Conservation (phyloP, 2,888 invertebrate genomes). For the Ennomos quercinarius region DNA sequence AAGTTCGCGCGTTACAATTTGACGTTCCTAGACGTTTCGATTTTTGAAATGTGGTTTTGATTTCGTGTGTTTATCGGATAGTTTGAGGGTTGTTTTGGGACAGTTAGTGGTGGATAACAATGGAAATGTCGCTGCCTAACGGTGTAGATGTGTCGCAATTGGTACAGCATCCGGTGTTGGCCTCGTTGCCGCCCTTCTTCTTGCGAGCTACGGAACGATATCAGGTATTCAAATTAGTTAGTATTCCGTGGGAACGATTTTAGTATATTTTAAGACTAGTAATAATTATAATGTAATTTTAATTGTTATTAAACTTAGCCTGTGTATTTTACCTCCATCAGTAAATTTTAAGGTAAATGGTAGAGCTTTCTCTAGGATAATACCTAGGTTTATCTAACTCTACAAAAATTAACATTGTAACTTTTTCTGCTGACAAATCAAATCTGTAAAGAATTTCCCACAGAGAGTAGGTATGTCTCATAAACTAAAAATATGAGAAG, state of each 20-base stretch:
- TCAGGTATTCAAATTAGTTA: conserved; percentile 82
- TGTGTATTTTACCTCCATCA: too few species aligned
- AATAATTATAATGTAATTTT: too few species aligned
- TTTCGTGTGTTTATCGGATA: conserved; percentile 35
- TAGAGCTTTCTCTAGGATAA: too few species aligned
- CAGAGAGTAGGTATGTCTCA: too few species aligned
- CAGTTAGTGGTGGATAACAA: conserved; percentile 42
- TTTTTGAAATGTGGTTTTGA: conserved; percentile 17
- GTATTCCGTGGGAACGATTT: conserved; percentile 25
- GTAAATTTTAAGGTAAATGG: too few species aligned
- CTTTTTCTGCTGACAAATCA: too few species aligned
- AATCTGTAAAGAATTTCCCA: too few species aligned
- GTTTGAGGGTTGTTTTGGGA: conserved; percentile 37
- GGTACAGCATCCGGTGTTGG: conserved; percentile 94
- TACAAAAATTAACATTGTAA: too few species aligned
- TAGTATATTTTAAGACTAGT: conserved; percentile 12
- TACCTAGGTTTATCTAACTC: too few species aligned
- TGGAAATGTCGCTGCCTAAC: conserved; percentile 92
- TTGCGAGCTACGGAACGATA: conserved; percentile 95
- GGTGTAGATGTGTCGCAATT: conserved; percentile 94
- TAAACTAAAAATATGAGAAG: too few species aligned
- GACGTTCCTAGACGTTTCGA: conserved; percentile 28
- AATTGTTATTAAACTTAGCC: too few species aligned
- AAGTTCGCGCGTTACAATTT: conserved; percentile 23
- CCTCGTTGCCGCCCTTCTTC: conserved; percentile 94